phyloP scores from a whole-genome alignment of 53 echinoderm and acorn worm species.

The Pentamera pediparva region DNA sequence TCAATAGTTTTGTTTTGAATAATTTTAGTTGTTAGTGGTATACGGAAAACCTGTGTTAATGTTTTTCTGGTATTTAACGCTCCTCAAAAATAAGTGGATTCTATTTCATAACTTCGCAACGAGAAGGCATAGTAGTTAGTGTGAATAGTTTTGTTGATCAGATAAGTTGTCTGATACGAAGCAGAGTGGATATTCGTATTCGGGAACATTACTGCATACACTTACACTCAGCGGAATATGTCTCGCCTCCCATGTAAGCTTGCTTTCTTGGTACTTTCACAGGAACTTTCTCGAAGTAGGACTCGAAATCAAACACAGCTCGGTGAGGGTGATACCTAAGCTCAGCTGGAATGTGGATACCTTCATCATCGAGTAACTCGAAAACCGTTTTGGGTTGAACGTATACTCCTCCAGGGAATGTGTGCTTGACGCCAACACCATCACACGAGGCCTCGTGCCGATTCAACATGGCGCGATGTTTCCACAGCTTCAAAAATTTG shows the following conservation, averaged over 20 bases:
- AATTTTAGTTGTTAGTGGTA: no score
- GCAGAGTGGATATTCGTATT: background rate
- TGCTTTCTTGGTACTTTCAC: background rate
- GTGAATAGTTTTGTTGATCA: no score
- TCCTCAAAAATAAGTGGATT: no score
- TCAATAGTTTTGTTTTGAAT: no score
- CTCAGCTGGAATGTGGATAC: background rate
- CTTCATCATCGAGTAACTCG: slow-evolving; percentile 22
- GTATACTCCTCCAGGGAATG: slow-evolving; percentile 22
- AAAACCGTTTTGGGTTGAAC: slow-evolving; percentile 26
- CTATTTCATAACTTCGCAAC: no score
- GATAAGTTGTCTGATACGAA: slow-evolving; percentile 4
- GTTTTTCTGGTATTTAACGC: no score
- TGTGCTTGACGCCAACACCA: slow-evolving; percentile 27
- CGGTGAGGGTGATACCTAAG: slow-evolving; percentile 28
- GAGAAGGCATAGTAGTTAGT: no score
- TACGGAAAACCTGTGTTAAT: no score
- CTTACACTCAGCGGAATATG: slow-evolving; percentile 37
- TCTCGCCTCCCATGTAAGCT: background rate
- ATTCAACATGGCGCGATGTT: background rate
- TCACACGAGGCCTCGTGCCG: slow-evolving; percentile 42
- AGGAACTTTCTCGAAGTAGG: slow-evolving; percentile 9
- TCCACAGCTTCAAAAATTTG: slow-evolving; percentile 25
- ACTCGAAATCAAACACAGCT: slow-evolving; percentile 56
- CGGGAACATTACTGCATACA: slow-evolving; percentile 13